Percentiles rank a stretch among this genome's conserved stretches.
These are phyloP conservation scores for Mus musculus DNA, from an alignment of 2,113 vertebrate species.

Conservation along the genomic window GRCm39 chr2:140881501-140882000, in stretches of 20 bases:
- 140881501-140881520: slow-evolving; percentile 6
- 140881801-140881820: not conserved
- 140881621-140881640: not conserved
- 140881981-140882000: not conserved
- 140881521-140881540: not conserved
- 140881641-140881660: not conserved
- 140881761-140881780: not conserved
- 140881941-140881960: not conserved
- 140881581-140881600: not conserved
- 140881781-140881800: not conserved
- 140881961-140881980: not conserved
- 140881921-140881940: slow-evolving; percentile 25
- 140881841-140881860: not conserved
- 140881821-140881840: not conserved
- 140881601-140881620: not conserved
- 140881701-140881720: not conserved
- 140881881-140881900: no score
- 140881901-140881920: not conserved
- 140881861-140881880: no score
- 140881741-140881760: not conserved
- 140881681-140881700: not conserved
- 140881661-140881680: not conserved
- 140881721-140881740: not conserved
- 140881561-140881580: not conserved
- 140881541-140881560: not conserved